Percentiles rank a stretch among this genome's conserved stretches.
Evolutionary conservation across 2,888 invertebrate species (phyloP).

Genomic region (Sicus ferrugineus): DNA sequence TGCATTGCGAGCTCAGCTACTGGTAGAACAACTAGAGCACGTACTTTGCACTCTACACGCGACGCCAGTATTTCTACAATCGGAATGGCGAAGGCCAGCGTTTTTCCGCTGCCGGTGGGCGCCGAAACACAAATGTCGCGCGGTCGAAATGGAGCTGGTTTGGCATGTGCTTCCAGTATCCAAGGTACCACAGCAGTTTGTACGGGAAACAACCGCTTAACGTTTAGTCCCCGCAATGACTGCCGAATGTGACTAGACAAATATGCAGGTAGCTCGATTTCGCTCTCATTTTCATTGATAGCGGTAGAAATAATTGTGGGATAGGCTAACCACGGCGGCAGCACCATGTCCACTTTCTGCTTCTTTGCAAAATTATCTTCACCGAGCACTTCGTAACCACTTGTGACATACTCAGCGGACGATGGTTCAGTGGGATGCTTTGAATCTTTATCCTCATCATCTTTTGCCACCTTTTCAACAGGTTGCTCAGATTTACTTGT

Average conservation of each 20-base stretch:
- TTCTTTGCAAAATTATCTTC: constrained; percentile 68
- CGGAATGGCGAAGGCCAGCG: constrained; percentile 91
- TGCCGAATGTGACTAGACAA: constrained; percentile 72
- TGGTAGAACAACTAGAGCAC: constrained; percentile 91
- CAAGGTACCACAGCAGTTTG: constrained; percentile 82
- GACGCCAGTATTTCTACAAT: constrained; percentile 76
- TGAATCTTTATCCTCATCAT: constrained; percentile 19
- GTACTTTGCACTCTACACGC: constrained; percentile 71
- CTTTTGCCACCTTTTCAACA: not conserved
- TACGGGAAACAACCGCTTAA: constrained; percentile 84
- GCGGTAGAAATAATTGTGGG: constrained; percentile 81
- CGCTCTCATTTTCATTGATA: constrained; percentile 67
- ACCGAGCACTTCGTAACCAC: constrained; percentile 69
- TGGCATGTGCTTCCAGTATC: constrained; percentile 71
- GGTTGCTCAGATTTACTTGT: not conserved
- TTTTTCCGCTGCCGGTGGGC: constrained; percentile 98
- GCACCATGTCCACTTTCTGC: constrained; percentile 73
- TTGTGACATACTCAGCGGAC: not conserved
- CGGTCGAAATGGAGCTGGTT: constrained; percentile 73
- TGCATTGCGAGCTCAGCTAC: constrained; percentile 91
- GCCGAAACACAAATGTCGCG: constrained; percentile 95
- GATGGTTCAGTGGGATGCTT: constrained; percentile 5
- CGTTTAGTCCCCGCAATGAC: constrained; percentile 74
- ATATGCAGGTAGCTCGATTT: constrained; percentile 53
- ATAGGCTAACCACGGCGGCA: constrained; percentile 88